Evolutionary conservation across 2,797 vertebrate genomes (phyloP).

Genomic region (Halcyon leucocephala): DNA sequence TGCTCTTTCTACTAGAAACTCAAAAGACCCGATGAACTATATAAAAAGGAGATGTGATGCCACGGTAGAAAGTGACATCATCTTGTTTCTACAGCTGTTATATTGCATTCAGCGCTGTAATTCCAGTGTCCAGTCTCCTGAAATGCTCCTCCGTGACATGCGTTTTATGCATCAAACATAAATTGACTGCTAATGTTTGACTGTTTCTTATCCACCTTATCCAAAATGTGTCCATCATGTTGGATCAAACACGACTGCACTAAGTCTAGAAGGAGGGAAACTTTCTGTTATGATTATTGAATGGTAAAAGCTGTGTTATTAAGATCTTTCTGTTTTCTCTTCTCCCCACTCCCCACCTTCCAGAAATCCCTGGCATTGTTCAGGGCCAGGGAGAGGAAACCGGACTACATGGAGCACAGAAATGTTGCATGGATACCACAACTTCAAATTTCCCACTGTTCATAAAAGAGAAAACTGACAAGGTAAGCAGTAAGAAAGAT

Average conservation of each 20-base stretch:
- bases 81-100: not conserved
- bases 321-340: not conserved
- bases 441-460: not conserved
- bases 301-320: not conserved
- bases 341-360: not conserved
- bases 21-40: not conserved
- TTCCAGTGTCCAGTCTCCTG: rapidly evolving
- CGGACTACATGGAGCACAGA: not conserved
- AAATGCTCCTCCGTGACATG: not conserved
- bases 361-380: not conserved
- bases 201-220: not conserved
- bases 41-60: not conserved
- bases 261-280: not conserved
- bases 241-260: not conserved
- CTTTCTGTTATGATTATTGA: not conserved
- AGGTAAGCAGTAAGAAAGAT: not conserved
- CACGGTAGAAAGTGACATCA: not conserved
- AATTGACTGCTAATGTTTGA: not conserved
- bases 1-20: not conserved
- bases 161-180: not conserved
- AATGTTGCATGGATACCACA: not conserved
- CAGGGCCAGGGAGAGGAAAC: not conserved
- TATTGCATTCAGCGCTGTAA: not conserved
- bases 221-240: rapidly evolving
- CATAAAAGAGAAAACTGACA: not conserved